These are phyloP conservation scores for Dipodomys stephensi DNA, from an alignment of 2,113 vertebrate species.

Conservation along the genomic window DNA sequence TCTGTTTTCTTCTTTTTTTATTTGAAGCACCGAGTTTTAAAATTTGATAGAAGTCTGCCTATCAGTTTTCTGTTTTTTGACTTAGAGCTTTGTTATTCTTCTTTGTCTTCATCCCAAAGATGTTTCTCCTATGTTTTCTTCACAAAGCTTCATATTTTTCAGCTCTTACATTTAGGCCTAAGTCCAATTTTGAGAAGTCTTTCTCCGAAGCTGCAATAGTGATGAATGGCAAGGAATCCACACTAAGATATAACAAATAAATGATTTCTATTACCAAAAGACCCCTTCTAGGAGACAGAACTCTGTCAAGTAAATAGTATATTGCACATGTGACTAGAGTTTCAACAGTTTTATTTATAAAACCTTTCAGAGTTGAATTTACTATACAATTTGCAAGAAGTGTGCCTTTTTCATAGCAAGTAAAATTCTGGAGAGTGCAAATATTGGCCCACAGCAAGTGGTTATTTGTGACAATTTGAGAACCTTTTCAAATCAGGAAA, in stretches of 20 bases:
- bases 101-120: neutral
- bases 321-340: conserved; percentile 36
- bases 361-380: conserved; percentile 41
- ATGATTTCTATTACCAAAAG: conserved; percentile 26
- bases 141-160: neutral
- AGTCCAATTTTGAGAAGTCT: conserved; percentile 3
- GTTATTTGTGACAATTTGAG: conserved; percentile 57
- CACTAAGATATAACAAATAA: conserved; percentile 13
- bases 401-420: neutral
- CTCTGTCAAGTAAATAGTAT: conserved; percentile 25
- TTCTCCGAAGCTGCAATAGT: neutral
- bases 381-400: conserved; percentile 39
- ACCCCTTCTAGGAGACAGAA: neutral
- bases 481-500: conserved; percentile 48
- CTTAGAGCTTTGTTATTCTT: neutral
- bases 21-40: neutral
- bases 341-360: conserved; percentile 59
- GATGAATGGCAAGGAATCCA: neutral
- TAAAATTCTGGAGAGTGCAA: conserved; percentile 34
- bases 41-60: conserved; percentile 17
- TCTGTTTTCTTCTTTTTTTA: neutral
- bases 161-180: neutral
- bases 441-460: conserved; percentile 15
- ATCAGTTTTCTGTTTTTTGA: neutral
- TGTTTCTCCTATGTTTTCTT: neutral